phyloP scores from a whole-genome alignment of 1,140 invertebrate genomes.

The Spodoptera litura region DNA sequence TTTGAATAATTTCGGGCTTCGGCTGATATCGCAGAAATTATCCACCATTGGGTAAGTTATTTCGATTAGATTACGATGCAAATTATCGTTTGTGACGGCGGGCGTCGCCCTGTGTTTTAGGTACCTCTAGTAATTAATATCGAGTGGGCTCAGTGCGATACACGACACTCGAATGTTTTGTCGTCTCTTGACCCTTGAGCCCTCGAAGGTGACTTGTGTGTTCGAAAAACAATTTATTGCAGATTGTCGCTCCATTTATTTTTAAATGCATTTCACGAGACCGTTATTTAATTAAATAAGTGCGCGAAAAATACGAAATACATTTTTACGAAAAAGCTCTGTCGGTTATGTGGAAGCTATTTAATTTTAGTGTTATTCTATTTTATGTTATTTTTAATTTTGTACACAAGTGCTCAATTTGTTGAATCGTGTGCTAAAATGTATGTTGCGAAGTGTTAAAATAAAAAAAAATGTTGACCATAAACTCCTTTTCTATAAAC shows the following conservation, averaged over 20 bases:
- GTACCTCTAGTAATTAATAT: slow-evolving; percentile 66
- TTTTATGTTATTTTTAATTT: too few species aligned
- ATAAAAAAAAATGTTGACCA: too few species aligned
- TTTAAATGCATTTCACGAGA: neutral
- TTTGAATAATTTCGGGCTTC: slow-evolving; percentile 66
- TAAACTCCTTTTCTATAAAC: too few species aligned
- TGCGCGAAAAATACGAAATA: slow-evolving; percentile 23
- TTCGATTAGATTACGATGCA: slow-evolving; percentile 85
- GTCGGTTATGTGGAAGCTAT: too few species aligned
- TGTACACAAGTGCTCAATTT: too few species aligned
- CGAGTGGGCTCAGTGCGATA: slow-evolving; percentile 67
- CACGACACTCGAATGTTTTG: slow-evolving; percentile 65
- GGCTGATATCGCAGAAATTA: slow-evolving; percentile 80
- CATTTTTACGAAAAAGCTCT: too few species aligned
- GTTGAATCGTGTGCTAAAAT: too few species aligned
- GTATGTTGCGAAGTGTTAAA: too few species aligned
- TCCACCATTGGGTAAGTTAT: slow-evolving; percentile 84
- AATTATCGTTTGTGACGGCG: slow-evolving; percentile 78
- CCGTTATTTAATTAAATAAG: neutral
- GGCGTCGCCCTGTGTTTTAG: slow-evolving; percentile 71
- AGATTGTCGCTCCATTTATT: slow-evolving; percentile 25
- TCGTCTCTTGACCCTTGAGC: slow-evolving; percentile 57
- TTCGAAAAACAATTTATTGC: slow-evolving; percentile 20
- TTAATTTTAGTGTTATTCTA: too few species aligned
- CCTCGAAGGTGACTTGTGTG: slow-evolving; percentile 47